Conservation (phyloP, 2,888 invertebrate species). For the Lapara coniferarum region DNA sequence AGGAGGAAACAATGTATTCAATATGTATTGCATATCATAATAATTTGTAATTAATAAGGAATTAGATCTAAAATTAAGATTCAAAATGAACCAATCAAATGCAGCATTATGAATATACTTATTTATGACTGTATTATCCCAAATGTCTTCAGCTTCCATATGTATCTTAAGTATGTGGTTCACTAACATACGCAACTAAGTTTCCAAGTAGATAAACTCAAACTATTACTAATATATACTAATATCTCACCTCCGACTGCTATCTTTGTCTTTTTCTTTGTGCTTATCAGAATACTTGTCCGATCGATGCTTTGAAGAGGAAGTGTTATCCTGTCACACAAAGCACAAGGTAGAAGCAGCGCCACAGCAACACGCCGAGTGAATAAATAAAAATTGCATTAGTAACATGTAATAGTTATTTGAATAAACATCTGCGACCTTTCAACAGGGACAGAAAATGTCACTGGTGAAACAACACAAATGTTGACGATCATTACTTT, state of each 20-base stretch:
- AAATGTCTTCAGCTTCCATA: too few species aligned
- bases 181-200: too few species aligned
- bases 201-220: neutral
- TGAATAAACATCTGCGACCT: conserved; percentile 61
- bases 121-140: too few species aligned
- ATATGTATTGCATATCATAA: too few species aligned
- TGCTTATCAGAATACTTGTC: conserved; percentile 83
- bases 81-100: too few species aligned
- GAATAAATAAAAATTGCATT: conserved; percentile 82
- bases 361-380: conserved; percentile 84
- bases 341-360: conserved; percentile 85
- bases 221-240: neutral
- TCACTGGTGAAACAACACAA: conserved; percentile 67
- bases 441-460: conserved; percentile 57
- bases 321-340: conserved; percentile 84
- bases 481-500: conserved; percentile 60
- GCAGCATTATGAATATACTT: too few species aligned
- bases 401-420: conserved; percentile 70
- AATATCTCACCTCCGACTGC: conserved; percentile 63
- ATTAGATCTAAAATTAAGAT: too few species aligned
- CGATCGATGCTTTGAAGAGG: conserved; percentile 82
- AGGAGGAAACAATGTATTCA: too few species aligned
- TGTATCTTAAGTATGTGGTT: too few species aligned
- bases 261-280: conserved; percentile 74
- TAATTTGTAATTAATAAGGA: neutral